Evolutionary conservation across 2,888 invertebrate genomes (phyloP).

Genomic region (Deilephila porcellus): DNA sequence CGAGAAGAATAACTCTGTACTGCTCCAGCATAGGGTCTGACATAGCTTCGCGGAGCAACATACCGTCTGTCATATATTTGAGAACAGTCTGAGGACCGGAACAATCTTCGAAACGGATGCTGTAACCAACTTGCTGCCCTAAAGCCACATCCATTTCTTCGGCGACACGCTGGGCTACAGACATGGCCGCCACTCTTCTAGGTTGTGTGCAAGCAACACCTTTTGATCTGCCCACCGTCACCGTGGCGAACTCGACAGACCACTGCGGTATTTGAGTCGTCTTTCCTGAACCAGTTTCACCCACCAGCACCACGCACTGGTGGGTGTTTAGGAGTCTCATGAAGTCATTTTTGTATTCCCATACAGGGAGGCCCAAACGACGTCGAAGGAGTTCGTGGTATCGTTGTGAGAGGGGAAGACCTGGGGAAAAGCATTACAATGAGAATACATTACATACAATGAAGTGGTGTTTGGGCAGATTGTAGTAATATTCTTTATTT

Average conservation of each 20-base stretch:
- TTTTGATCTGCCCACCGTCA: constrained; percentile 68
- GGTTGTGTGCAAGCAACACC: constrained; percentile 98
- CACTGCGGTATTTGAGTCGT: constrained; percentile 98
- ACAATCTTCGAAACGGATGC: constrained; percentile 99
- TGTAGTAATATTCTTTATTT: too few relatives aligned
- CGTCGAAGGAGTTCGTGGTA: constrained; percentile 96
- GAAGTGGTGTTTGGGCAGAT: too few relatives aligned
- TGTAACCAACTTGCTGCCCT: constrained; percentile 84
- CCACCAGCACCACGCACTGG: constrained; percentile 98
- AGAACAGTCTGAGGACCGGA: constrained; percentile 96
- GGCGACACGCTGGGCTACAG: constrained; percentile 98
- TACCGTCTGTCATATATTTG: constrained; percentile 99
- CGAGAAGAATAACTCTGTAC: constrained; percentile 97
- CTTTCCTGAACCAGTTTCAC: constrained; percentile 99
- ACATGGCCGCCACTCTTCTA: constrained; percentile 99
- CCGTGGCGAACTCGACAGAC: constrained; percentile 76
- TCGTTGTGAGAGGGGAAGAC: constrained; percentile 93
- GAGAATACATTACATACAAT: too few relatives aligned
- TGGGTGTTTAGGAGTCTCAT: constrained; percentile 96
- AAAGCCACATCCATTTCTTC: constrained; percentile 99
- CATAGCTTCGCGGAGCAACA: constrained; percentile 99
- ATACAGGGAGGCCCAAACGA: constrained; percentile 96
- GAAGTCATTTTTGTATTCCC: constrained; percentile 98
- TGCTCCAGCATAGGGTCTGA: constrained; percentile 98
- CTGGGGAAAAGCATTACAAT: constrained; percentile 53